Base-by-base conservation (phyloP, 2,888 invertebrate genomes). In the Heliconius sara region DNA sequence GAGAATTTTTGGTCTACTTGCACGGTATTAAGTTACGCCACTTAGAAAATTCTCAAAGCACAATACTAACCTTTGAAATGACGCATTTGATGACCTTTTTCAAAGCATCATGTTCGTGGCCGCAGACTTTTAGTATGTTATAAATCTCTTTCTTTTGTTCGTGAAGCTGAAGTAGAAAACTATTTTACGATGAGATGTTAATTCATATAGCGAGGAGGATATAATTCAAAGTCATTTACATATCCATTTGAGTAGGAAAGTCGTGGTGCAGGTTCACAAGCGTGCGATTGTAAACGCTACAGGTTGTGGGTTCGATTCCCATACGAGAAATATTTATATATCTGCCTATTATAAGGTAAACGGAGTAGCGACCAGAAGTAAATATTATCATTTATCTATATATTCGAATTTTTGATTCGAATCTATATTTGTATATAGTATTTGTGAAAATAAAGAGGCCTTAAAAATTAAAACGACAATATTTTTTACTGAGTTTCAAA, bases 51-150 rank as follows among this genome's bases (percentile, higher is more conserved):
- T 16, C 13, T 47, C 3, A 47, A 47, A 39, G 39, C 10, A 39
- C 25, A 43, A 70, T 57, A 77, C 81, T 87, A 83, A 94, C 94
- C 93, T 94, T 94, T 72, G 94, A 90, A 65, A 95, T 95, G 89
- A 95, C 95, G 91, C 95, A 95, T 81, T 95, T 94, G 82, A 95
- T 89, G 86, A 95, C 95, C 89, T 94, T 94, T 88, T 93, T 93
- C 83, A 95, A 85, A 3, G 92, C 89, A 82, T 93, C 93, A 86
- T 95, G 94, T 81, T 94, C 91, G 84, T 95, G 95, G 2, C 95
- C 95, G 82, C 95, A 95, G 80, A 91, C 88, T 89, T 92, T 93
- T 84, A 95, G 86, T 71, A 95, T 84, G 68, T 84, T 86, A 83
- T 93, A 89, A 85, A 95, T 88, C 84, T 93, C 93, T 76, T 86